A percentile compares a stretch with the other conserved stretches of the same genome.
These are phyloP conservation scores for Adineta ricciae DNA, from an alignment of 2,888 invertebrate species.

Conservation along the genomic window DNA sequence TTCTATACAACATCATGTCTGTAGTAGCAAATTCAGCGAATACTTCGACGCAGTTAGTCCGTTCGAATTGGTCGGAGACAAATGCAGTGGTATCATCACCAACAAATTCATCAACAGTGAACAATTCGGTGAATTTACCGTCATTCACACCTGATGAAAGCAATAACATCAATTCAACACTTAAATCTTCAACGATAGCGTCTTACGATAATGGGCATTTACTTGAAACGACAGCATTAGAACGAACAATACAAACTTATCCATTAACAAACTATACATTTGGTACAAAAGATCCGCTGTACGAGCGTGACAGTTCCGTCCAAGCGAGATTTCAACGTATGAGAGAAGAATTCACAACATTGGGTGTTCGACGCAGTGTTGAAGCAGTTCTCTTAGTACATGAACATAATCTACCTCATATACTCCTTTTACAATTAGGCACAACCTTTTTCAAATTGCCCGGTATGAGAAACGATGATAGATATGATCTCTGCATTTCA, in stretches of 20 bases:
- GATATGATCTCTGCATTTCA: too few species aligned
- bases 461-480: slow-evolving; percentile 38
- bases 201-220: not conserved
- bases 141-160: not conserved
- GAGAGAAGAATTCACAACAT: slow-evolving; percentile 93
- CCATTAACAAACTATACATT: slow-evolving; percentile 78
- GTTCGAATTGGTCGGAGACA: not conserved
- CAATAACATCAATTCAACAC: not conserved
- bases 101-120: not conserved
- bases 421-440: slow-evolving; percentile 84
- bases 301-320: slow-evolving; percentile 95
- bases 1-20: not conserved
- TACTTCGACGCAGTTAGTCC: not conserved
- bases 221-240: not conserved
- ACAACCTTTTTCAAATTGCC: slow-evolving; percentile 95
- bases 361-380: slow-evolving; percentile 80
- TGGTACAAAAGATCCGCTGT: slow-evolving; percentile 93
- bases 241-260: slow-evolving; percentile 18
- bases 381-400: slow-evolving; percentile 82
- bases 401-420: slow-evolving; percentile 93
- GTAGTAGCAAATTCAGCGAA: not conserved
- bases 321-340: slow-evolving; percentile 87
- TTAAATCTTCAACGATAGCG: not conserved
- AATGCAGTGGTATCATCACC: not conserved
- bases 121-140: not conserved